Base-by-base conservation (phyloP, 2,888 invertebrate genomes). In the Eueremaeus valkanovi region DNA sequence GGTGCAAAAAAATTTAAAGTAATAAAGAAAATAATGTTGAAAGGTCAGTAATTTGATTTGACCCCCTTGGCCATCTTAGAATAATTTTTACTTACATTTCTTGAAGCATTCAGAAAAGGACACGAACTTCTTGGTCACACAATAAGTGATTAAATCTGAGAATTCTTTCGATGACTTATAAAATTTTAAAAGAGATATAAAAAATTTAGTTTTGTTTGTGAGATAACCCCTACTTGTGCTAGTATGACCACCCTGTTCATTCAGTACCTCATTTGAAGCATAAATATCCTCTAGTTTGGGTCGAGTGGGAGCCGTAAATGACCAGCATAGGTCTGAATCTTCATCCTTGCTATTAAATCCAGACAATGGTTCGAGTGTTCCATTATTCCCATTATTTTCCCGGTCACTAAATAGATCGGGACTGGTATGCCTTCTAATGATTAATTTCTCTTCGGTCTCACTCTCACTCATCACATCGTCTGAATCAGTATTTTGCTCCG, bases 101-200 rank as follows among this genome's bases (percentile, higher is more conserved):
- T 42, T 33, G 29, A 42, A 66, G 29, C 49, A 61, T 5, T 78
- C 75, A 6, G 66, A 42, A 58, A 78, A 73, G 21, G 49, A 42
- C n/a, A 45, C 89, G 83, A 96, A 96, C 84, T 95, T 96, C 78
- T 95, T 93, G 0, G 95, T 95, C 86, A 95, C 95, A 3, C 94
- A 88, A 84, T 96, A 96, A 77, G 93, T 90, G 73, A 96, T 93
- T 82, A 96, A 88, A 82, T 96, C 95, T 1, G 95, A 95, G 0
- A 96, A 86, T 81, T 95, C 95, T 79, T 61, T 61, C 8, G 61
- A 21, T 29, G 31, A 31, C 6, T 29, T 31, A n/a, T n/a, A n/a
- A n/a, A n/a, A 5, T 31, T 31, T 31, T 61, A 18, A 29, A 31
- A 61, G 9, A 18, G 16, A 3, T 9, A 24, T 55, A 16, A 18